Evolutionary conservation across 1,140 invertebrate species (phyloP).

Genomic region (Sminthurides bifidus): DNA sequence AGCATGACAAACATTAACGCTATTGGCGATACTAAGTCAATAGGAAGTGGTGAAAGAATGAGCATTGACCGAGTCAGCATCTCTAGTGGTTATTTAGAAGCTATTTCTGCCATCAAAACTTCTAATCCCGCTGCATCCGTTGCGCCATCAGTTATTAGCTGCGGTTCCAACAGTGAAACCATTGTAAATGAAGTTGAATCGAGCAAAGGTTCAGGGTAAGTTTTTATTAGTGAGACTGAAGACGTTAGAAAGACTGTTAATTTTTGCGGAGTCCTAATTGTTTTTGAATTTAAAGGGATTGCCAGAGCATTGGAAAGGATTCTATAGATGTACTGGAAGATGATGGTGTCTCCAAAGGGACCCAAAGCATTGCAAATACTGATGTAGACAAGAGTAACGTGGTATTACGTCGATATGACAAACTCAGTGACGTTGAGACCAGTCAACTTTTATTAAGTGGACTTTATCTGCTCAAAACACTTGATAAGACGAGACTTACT

Average conservation of each 20-base stretch:
- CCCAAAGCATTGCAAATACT: slow-evolving; percentile 7
- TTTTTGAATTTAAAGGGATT: slow-evolving; percentile 17
- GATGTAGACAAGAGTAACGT: slow-evolving; percentile 31
- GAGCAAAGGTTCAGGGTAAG: slow-evolving; percentile 25
- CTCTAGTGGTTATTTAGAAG: slow-evolving; percentile 29
- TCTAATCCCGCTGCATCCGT: slow-evolving; percentile 26
- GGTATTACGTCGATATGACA: slow-evolving; percentile 31
- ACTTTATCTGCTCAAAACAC: slow-evolving; percentile 27
- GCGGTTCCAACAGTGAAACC: slow-evolving; percentile 26
- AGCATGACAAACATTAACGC: slow-evolving; percentile 28
- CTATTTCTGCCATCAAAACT: slow-evolving; percentile 32
- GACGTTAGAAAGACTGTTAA: no score
- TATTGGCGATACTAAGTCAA: slow-evolving; percentile 7
- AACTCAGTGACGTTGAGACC: slow-evolving; percentile 29
- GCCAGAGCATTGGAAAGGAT: slow-evolving; percentile 21
- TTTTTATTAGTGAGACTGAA: no score
- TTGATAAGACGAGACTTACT: slow-evolving; percentile 22
- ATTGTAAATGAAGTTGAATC: slow-evolving; percentile 29
- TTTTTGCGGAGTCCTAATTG: neutral
- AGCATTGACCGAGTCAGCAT: slow-evolving; percentile 27
- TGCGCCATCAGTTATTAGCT: slow-evolving; percentile 17
- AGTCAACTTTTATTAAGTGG: slow-evolving; percentile 28
- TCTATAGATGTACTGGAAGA: slow-evolving; percentile 24
- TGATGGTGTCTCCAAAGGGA: slow-evolving; percentile 12
- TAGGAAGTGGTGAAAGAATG: slow-evolving; percentile 16